Evolutionary conservation across 2,113 vertebrate species (phyloP), one percentile per base, ranked within the genome.

Genomic region (Zingel zingel): DNA sequence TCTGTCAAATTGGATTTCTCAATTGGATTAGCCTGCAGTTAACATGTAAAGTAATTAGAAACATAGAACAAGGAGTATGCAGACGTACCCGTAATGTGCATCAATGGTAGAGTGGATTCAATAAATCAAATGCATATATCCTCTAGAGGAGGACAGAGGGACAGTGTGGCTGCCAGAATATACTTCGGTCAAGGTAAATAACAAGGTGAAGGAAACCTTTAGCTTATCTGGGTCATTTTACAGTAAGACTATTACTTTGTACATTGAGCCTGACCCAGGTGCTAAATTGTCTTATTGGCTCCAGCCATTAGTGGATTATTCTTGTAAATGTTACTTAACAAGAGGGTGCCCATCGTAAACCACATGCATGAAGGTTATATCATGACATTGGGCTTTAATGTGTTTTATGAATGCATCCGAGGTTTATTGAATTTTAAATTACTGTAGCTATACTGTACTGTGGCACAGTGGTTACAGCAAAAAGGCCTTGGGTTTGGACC

Each of bases 201-300:
- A 65, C 62, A 83, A 74, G 57, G 68, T 33, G 54, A 79, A 59
- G 30, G 19, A 77, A 77, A 79, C 62, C 23, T 83, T 77, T n/a
- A 19, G 14, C 79, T 83, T 39, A 39, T 81, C 77, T 76, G 69
- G 19, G 64, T 78, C 45, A 59, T 79, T 88, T 79, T 84, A 84
- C 8, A 81, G 69, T 79, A 21, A 51, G 53, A 79, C 51, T 75
- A 69, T 84, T 78, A 77, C 85, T 79, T 64, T 21, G 56, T 75
- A 77, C 85, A 82, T 64, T 21, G 56, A 70, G 58, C 39, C 65
- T 56, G 30, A 74, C 62, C 59, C 84, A 77, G 66, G 57, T 65
- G 36, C 71, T 84, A 86, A 89, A 90, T 61, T 79, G 54, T 76
- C 71, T 71, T 82, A 77, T 6, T 72, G 68, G 59, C 56, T 66